These are phyloP conservation scores for Scrobipalpa costella DNA, from an alignment of 2,888 invertebrate species.

Conservation along the genomic window DNA sequence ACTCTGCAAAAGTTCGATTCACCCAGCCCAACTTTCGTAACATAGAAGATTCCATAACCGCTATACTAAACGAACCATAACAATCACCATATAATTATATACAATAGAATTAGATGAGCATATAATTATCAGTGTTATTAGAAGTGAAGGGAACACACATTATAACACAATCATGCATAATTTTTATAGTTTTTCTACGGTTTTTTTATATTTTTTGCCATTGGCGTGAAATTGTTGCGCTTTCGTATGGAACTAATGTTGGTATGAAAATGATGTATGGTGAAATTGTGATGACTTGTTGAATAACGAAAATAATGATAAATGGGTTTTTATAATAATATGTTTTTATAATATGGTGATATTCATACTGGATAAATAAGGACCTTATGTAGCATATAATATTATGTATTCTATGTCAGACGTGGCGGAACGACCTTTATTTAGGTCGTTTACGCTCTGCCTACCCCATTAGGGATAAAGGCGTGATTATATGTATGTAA, in stretches of 20 bases:
- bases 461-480: no score
- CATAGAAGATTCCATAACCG: no score
- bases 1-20: no score
- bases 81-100: slow-evolving; percentile 45
- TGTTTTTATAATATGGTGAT: no score
- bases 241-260: background rate
- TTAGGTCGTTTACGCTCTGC: no score
- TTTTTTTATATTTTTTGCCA: background rate
- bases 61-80: slow-evolving; percentile 44
- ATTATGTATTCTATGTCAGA: no score
- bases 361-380: no score
- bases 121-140: slow-evolving; percentile 5
- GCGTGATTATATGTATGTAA: no score
- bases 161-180: slow-evolving; percentile 16
- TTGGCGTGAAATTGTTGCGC: slow-evolving; percentile 8
- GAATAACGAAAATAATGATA: background rate
- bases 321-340: background rate
- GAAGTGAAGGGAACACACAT: slow-evolving; percentile 15
- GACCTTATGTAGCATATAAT: no score
- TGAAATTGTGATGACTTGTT: background rate
- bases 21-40: no score
- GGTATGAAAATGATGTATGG: slow-evolving; percentile 8
- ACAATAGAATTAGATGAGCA: slow-evolving; percentile 45
- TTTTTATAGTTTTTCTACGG: slow-evolving; percentile 10
- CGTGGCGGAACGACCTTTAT: no score